Evolutionary conservation across 53 echinoderm and acorn worm species (phyloP), one percentile per base, ranked within the genome.

Genomic region (Echinometra lucunter): DNA sequence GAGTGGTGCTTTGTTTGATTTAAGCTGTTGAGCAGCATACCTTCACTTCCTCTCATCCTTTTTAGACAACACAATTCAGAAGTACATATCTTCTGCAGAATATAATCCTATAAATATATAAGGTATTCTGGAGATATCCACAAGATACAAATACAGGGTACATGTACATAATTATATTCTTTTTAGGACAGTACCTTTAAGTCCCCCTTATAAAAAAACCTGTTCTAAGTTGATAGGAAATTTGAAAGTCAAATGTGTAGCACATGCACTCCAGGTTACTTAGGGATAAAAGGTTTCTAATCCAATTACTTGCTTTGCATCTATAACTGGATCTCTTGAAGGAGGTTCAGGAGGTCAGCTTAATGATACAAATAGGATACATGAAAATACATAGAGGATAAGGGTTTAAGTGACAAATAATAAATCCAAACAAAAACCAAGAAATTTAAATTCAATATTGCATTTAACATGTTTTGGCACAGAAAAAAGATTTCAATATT

Each of bases 271-370:
- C 85, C 85, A 9, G 10, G 85, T 85, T 85, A 85, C n/a, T 45
- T 85, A 45, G 28, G 85, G 81, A 81, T 85, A 85, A 85, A 85
- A 85, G 85, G 85, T 85, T 85, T 85, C 85, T 85, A 85, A 85
- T 85, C 85, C 85, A 85, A 85, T 85, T 85, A 85, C 85, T 49
- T 85, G 85, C 27, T 47, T 53, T 85, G 85, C 85, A 49, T 85
- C 28, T 85, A 38, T 81, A 81, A 85, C 85, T n/a, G 47, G 85
- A 85, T 85, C 85, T 53, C 28, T 49, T 16, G 27, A 85, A 85
- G n/a, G 85, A 85, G 53, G 85, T 85, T 44, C 85, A 85, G 85
- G 49, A n/a, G 40, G 49, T 12, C 23, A 13, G 78, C 78, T 78
- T 38, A 5, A 35, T 78, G 21, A 78, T 69, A 69, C 69, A 69